These are phyloP conservation scores for Chunga burmeisteri DNA, from an alignment of 2,113 vertebrate genomes.

Conservation along the genomic window DNA sequence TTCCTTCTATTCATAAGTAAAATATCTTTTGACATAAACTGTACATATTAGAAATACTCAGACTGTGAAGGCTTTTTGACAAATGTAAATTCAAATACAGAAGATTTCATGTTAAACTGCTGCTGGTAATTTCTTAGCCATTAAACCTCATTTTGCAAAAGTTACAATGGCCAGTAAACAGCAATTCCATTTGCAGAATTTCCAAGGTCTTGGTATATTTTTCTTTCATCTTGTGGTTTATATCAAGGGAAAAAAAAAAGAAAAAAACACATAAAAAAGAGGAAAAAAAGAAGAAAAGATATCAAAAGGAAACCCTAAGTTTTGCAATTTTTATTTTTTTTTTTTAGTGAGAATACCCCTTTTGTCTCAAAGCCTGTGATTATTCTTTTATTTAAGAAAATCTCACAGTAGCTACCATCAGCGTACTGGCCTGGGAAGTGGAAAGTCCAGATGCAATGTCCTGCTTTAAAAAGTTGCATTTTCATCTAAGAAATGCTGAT, in stretches of 20 bases:
- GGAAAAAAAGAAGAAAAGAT: not conserved
- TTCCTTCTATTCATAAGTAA: not conserved
- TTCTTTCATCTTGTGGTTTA: not conserved
- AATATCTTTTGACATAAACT: not conserved
- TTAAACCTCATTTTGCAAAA: not conserved
- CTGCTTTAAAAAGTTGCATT: not conserved
- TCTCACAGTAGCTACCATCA: not conserved
- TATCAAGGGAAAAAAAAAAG: not conserved
- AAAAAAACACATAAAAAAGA: no score
- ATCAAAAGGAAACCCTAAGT: not conserved
- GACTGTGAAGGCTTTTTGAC: not conserved
- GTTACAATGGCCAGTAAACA: not conserved
- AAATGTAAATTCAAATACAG: not conserved
- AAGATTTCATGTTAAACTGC: not conserved
- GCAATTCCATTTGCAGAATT: not conserved
- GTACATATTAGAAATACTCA: not conserved
- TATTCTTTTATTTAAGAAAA: not conserved
- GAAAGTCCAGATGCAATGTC: not conserved
- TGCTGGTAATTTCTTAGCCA: not conserved
- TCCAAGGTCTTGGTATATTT: not conserved
- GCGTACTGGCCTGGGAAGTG: not conserved
- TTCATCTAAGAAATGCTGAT: not conserved
- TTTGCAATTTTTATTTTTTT: not conserved
- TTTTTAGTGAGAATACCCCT: not conserved
- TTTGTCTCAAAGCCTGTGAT: not conserved